Conservation (phyloP, 2,888 invertebrate species). For the Epistrophe eligans region DNA sequence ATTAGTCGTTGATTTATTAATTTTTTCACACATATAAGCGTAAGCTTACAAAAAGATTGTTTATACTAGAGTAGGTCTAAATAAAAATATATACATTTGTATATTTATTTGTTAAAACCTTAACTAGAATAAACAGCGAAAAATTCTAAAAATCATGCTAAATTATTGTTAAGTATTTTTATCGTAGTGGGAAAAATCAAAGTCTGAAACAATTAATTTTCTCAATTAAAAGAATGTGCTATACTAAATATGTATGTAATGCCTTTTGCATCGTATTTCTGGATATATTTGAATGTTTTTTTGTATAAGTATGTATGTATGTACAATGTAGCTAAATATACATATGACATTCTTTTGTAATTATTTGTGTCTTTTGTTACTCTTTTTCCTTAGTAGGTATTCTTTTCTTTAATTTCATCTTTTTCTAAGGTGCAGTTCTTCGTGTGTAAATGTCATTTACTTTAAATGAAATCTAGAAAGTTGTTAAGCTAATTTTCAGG, state of each 20-base stretch:
- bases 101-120: too few species aligned
- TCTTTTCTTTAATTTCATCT: background rate
- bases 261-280: background rate
- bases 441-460: conserved; percentile 13
- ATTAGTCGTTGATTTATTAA: too few species aligned
- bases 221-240: background rate
- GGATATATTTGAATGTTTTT: background rate
- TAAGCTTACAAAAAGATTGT: too few species aligned
- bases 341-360: background rate
- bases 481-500: background rate
- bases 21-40: too few species aligned
- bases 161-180: too few species aligned
- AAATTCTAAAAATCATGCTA: too few species aligned
- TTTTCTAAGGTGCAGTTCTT: conserved; percentile 22
- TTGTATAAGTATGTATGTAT: background rate
- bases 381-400: background rate
- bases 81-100: too few species aligned
- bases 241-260: background rate
- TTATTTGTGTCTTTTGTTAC: background rate
- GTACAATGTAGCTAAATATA: background rate
- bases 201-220: background rate
- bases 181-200: background rate
- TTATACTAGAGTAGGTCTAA: too few species aligned
- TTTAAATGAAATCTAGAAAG: background rate
- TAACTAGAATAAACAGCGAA: too few species aligned